These are phyloP conservation scores for Drosophila equinoxialis DNA, from an alignment of 1,140 invertebrate species.

Conservation along the genomic window DNA sequence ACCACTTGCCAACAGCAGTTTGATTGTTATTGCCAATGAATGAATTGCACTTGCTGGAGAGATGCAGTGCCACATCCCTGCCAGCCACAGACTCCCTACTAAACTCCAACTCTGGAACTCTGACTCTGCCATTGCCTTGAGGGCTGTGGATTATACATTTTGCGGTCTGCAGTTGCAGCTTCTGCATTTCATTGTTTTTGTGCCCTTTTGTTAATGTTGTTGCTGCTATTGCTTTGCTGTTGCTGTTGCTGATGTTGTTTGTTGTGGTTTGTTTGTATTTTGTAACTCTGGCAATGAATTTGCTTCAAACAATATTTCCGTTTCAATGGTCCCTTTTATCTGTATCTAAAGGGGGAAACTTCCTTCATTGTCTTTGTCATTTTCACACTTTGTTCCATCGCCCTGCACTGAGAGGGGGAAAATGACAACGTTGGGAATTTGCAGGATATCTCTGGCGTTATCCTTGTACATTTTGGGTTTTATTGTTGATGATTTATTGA, in stretches of 20 bases:
- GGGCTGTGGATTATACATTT: slow-evolving; percentile 74
- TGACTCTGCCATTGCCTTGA: slow-evolving; percentile 46
- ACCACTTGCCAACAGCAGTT: slow-evolving; percentile 54
- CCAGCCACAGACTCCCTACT: slow-evolving; percentile 31
- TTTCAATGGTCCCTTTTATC: slow-evolving; percentile 10
- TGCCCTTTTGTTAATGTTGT: slow-evolving; percentile 27
- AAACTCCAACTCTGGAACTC: slow-evolving; percentile 20
- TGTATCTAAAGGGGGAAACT: neutral
- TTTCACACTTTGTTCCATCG: slow-evolving; percentile 9
- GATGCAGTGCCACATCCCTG: slow-evolving; percentile 53
- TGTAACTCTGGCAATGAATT: slow-evolving; percentile 23
- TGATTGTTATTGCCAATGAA: slow-evolving; percentile 80
- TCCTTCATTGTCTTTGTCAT: slow-evolving; percentile 2
- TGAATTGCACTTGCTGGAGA: slow-evolving; percentile 68
- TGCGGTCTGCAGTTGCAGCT: slow-evolving; percentile 68
- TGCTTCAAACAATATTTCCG: slow-evolving; percentile 18
- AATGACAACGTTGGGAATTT: no score
- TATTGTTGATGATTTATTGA: slow-evolving; percentile 22
- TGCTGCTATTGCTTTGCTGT: slow-evolving; percentile 12
- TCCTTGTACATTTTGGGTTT: slow-evolving; percentile 10
- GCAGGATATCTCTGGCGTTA: slow-evolving; percentile 1
- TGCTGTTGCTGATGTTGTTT: slow-evolving; percentile 36
- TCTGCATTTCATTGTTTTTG: slow-evolving; percentile 49
- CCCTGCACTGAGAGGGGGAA: neutral
- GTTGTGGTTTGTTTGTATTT: slow-evolving; percentile 17